A percentile compares a stretch with the other conserved stretches of the same genome.
These are phyloP conservation scores for Ommatoiulus sabulosus DNA, from an alignment of 2,888 invertebrate genomes.

Conservation along the genomic window DNA sequence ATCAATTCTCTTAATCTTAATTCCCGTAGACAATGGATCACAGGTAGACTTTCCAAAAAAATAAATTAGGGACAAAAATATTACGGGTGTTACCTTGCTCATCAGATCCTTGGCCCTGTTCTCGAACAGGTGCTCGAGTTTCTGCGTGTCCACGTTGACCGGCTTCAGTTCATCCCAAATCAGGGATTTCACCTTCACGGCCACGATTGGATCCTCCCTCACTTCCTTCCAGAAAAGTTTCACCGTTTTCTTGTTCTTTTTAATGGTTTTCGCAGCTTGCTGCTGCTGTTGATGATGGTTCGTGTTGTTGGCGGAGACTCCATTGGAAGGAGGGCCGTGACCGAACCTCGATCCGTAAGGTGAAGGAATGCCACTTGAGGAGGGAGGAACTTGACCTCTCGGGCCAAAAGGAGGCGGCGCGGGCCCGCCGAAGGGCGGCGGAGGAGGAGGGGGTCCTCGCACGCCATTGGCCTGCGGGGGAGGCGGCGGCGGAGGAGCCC, in stretches of 20 bases:
- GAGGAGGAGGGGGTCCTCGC: constrained; percentile 59
- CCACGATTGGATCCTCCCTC: constrained; percentile 64
- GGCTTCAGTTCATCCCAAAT: constrained; percentile 93
- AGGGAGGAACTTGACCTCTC: constrained; percentile 64
- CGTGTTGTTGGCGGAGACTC: constrained; percentile 64
- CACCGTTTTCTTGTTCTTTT: constrained; percentile 89
- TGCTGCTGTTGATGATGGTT: constrained; percentile 59
- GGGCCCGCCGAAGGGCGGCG: constrained; percentile 53
- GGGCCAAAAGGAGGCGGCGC: constrained; percentile 63
- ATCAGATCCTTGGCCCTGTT: constrained; percentile 94
- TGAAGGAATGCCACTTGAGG: constrained; percentile 70
- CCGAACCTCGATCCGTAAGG: constrained; percentile 62
- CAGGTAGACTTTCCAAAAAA: background rate
- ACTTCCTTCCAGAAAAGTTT: constrained; percentile 97
- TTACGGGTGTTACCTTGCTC: constrained; percentile 81
- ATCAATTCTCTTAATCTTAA: no score
- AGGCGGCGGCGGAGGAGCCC: constrained; percentile 59
- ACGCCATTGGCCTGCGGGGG: constrained; percentile 32
- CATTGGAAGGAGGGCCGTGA: constrained; percentile 65
- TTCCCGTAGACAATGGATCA: no score
- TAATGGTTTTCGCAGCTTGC: constrained; percentile 65
- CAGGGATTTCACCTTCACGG: constrained; percentile 64
- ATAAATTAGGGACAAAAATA: no score
- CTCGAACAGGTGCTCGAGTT: constrained; percentile 96
- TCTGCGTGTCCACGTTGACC: constrained; percentile 88